These are phyloP conservation scores for Leptodactylus fuscus DNA, from an alignment of 2,113 vertebrate species.

Conservation along the genomic window DNA sequence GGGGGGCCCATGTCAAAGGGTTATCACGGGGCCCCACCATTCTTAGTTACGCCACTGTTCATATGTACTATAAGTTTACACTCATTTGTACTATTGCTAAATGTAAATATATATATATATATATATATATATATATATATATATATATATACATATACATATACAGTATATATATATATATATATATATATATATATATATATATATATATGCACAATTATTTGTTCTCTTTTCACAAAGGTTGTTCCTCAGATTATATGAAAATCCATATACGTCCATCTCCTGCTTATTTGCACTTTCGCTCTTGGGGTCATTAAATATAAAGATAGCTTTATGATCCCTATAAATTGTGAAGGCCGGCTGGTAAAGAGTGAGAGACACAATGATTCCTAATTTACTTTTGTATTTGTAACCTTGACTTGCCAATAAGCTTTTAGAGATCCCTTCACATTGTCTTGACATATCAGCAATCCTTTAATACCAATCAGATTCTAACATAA, in stretches of 20 bases:
- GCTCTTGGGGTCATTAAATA: slow-evolving; percentile 50
- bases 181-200: too few relatives aligned
- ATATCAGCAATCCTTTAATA: not conserved
- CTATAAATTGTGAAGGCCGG: slow-evolving; percentile 43
- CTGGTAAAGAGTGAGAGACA: slow-evolving; percentile 27
- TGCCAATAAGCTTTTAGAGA: slow-evolving; percentile 25
- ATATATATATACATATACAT: too few relatives aligned
- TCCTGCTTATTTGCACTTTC: slow-evolving; percentile 19
- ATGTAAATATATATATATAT: too few relatives aligned
- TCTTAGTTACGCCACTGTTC: too few relatives aligned
- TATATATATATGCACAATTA: too few relatives aligned
- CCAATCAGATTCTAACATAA: not conserved
- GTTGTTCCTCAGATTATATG: not conserved
- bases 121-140: too few relatives aligned
- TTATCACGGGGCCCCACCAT: too few relatives aligned
- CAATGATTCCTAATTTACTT: slow-evolving; percentile 39
- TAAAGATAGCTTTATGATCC: slow-evolving; percentile 50
- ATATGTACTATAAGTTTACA: too few relatives aligned
- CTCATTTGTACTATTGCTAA: too few relatives aligned
- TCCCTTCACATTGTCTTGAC: slow-evolving; percentile 7
- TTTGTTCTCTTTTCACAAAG: too few relatives aligned
- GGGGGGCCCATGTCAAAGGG: too few relatives aligned
- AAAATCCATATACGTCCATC: not conserved
- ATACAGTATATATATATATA: too few relatives aligned
- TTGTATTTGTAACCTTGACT: slow-evolving; percentile 47